phyloP scores from a whole-genome alignment of 2,797 vertebrate genomes.

The Pogonophryne albipinna region DNA sequence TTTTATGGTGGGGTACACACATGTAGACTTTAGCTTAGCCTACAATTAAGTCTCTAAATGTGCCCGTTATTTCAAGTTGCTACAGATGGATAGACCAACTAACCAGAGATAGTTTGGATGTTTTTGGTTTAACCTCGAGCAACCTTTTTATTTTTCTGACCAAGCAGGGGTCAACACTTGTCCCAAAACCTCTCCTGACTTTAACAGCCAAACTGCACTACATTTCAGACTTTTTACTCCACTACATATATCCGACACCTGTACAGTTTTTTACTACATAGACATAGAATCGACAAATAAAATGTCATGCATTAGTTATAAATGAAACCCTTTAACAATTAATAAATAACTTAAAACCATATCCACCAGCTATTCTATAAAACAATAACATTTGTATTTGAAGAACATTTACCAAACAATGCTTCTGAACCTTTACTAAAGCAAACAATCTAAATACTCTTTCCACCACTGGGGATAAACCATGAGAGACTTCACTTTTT shows the following conservation, averaged over 20 bases:
- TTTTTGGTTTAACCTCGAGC: neutral
- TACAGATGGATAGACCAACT: neutral
- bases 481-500: neutral
- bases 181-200: neutral
- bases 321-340: neutral
- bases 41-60: too few relatives aligned
- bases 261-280: neutral
- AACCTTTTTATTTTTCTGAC: neutral
- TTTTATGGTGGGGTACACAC: neutral
- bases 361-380: neutral
- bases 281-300: neutral
- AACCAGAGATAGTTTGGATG: neutral
- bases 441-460: neutral
- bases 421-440: neutral
- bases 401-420: neutral
- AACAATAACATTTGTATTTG: neutral
- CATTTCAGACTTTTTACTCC: neutral
- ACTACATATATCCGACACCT: neutral
- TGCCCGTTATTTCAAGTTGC: too few relatives aligned
- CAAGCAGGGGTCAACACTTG: too few relatives aligned
- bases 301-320: neutral
- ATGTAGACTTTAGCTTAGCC: neutral
- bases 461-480: neutral
- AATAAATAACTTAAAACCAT: neutral
- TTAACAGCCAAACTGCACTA: neutral